Conservation (phyloP, 2,113 vertebrate genomes). For the Pangasianodon gigas region DNA sequence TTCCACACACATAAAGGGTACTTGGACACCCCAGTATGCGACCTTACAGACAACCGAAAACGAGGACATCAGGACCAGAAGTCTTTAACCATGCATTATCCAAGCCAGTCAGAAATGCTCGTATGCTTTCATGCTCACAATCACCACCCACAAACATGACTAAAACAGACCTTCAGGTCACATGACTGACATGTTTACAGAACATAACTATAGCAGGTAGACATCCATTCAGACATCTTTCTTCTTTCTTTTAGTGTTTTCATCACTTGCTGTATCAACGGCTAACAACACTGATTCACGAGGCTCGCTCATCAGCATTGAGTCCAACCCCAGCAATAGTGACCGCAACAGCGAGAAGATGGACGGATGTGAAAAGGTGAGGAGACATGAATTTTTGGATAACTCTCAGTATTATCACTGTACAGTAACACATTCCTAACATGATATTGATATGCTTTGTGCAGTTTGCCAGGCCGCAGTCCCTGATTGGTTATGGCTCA, state of each 20-base stretch:
- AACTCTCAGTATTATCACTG: not conserved
- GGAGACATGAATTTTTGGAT: not conserved
- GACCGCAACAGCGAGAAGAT: conserved; percentile 94
- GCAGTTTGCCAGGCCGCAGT: conserved; percentile 91
- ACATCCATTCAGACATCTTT: not conserved
- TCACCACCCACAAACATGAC: not conserved
- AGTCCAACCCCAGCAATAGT: conserved; percentile 94
- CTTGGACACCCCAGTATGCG: not conserved
- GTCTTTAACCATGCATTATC: not conserved
- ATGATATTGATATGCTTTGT: not conserved
- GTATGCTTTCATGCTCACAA: not conserved
- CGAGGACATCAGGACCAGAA: not conserved
- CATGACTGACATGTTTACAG: not conserved
- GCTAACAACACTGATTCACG: conserved; percentile 93
- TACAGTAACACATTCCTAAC: not conserved
- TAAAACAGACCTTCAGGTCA: not conserved
- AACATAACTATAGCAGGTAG: not conserved
- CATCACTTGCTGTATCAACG: conserved; percentile 92
- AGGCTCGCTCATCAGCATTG: conserved; percentile 93
- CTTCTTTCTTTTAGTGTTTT: conserved; percentile 80
- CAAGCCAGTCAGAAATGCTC: not conserved
- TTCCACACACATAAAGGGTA: not conserved
- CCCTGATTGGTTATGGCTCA: conserved; percentile 91
- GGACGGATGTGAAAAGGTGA: conserved; percentile 95
- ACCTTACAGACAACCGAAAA: not conserved